Evolutionary conservation across 2,113 vertebrate genomes (phyloP).

Genomic region (Sturnus vulgaris): DNA sequence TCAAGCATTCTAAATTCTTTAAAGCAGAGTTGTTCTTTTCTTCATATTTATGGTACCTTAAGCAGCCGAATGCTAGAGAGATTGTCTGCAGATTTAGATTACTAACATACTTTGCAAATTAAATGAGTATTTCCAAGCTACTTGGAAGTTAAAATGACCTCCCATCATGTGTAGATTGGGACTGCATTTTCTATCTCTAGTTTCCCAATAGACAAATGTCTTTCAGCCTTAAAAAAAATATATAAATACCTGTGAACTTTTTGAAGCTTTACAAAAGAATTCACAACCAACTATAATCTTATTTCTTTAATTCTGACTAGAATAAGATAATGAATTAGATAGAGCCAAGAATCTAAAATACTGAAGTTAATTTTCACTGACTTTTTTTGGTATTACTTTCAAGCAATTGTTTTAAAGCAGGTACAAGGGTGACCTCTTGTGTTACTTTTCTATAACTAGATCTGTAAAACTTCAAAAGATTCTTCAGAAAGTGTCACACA

Average conservation of each 20-base stretch:
- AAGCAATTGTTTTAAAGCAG: constrained; percentile 1
- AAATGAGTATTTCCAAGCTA: not conserved
- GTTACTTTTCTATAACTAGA: not conserved
- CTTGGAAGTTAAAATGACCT: not conserved
- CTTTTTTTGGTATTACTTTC: not conserved
- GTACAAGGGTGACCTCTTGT: constrained; percentile 50
- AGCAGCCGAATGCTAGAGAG: not conserved
- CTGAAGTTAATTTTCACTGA: not conserved
- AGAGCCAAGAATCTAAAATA: not conserved
- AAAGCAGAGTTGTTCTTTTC: not conserved
- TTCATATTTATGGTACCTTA: not conserved
- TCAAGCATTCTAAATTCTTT: not conserved
- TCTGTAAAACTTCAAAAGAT: not conserved
- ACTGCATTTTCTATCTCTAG: not conserved
- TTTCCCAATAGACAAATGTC: not conserved
- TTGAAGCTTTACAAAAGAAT: not conserved
- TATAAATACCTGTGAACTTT: not conserved
- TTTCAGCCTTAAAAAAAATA: not conserved
- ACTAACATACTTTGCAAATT: not conserved
- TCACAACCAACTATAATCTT: not conserved
- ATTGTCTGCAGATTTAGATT: not conserved
- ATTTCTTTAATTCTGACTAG: not conserved
- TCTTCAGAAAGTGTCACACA: not conserved
- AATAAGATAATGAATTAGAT: not conserved
- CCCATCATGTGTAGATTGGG: accelerated